Evolutionary conservation across 2,113 vertebrate genomes (phyloP).

Genomic region (Platycercus adscitus): DNA sequence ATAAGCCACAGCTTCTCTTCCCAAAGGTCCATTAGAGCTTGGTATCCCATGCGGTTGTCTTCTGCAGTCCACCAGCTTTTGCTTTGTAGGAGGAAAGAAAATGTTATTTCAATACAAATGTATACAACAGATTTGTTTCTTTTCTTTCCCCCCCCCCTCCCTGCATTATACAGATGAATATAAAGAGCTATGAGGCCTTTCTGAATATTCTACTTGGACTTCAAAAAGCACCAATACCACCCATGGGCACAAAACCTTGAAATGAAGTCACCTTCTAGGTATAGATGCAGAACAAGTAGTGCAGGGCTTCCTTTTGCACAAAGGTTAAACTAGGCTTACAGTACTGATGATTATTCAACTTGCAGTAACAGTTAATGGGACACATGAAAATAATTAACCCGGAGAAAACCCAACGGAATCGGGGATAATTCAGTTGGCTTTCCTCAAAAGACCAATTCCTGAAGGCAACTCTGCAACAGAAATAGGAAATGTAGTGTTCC

Average conservation of each 20-base stretch:
- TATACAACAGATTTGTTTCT: slow-evolving; percentile 53
- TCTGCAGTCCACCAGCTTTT: slow-evolving; percentile 80
- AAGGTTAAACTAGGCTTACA: slow-evolving; percentile 52
- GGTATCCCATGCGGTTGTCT: slow-evolving; percentile 74
- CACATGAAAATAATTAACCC: not conserved
- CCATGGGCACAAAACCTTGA: slow-evolving; percentile 65
- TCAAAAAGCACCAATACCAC: slow-evolving; percentile 74
- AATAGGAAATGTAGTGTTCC: slow-evolving; percentile 38
- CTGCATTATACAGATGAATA: slow-evolving; percentile 67
- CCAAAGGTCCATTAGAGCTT: slow-evolving; percentile 81
- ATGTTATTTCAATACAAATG: slow-evolving; percentile 78
- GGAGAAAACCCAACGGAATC: slow-evolving; percentile 57
- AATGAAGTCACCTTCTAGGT: slow-evolving; percentile 63
- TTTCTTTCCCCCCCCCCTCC: slow-evolving; percentile 26
- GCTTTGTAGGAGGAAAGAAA: slow-evolving; percentile 79
- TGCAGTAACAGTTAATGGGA: not conserved
- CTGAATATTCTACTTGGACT: slow-evolving; percentile 65
- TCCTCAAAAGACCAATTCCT: slow-evolving; percentile 30
- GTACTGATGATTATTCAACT: slow-evolving; percentile 1
- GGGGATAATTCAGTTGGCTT: slow-evolving; percentile 20
- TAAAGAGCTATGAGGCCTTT: slow-evolving; percentile 69
- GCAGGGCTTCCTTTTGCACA: slow-evolving; percentile 53
- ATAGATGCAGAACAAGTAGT: slow-evolving; percentile 61
- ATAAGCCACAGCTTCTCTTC: slow-evolving; percentile 79
- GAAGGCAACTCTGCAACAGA: slow-evolving; percentile 53